Base-by-base conservation (phyloP, 1,140 invertebrate genomes). In the Saccostrea echinata region DNA sequence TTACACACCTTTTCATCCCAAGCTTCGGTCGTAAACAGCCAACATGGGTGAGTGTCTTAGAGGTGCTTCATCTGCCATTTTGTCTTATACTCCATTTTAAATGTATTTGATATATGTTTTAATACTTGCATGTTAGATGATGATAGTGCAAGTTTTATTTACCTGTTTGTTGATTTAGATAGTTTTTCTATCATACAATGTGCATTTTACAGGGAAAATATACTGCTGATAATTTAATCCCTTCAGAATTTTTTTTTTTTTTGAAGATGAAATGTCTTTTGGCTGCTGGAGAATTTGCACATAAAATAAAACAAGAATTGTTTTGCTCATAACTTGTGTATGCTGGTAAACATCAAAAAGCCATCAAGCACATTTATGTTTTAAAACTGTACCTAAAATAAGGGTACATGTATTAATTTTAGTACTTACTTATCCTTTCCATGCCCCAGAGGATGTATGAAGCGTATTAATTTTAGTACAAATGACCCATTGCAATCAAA, bases 41-140 rank as follows among this genome's bases (percentile, higher is more conserved):
- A 76, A 33, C 27, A 76, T 76, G 68, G 68, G 68, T 76, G 27
- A 76, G 68, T 76, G 68, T 30, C 68, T 76, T 24, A 76, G 68
- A 76, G 24, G 24, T 71, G n/a, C 64, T 71, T 71, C n/a, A 71
- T 71, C 24, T 71, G 12, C 27, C 9, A 24, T 27, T 13, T 13
- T 76, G 18, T 76, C 13, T 76, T 64, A 18, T 21, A 0, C 43
- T 43, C 43, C 43, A 61, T 61, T 61, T 61, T 61, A n/a, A 18
- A n/a, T 61, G 18, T n/a, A 21, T n/a, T 11, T 61, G 4, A 43
- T 4, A 43, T 43, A 43, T 4, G 43, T 43, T 43, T 43, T 8
- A n/a, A n/a, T n/a, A n/a, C n/a, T 43, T 43, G 9, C 43, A 8
- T 43, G 43, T 3, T 3, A 6, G 43, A 43, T 43, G 43, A 43